A percentile compares a stretch with the other conserved stretches of the same genome.
Evolutionary conservation across 2,113 vertebrate genomes (phyloP).

Genomic region (Corynorhinus townsendii): DNA sequence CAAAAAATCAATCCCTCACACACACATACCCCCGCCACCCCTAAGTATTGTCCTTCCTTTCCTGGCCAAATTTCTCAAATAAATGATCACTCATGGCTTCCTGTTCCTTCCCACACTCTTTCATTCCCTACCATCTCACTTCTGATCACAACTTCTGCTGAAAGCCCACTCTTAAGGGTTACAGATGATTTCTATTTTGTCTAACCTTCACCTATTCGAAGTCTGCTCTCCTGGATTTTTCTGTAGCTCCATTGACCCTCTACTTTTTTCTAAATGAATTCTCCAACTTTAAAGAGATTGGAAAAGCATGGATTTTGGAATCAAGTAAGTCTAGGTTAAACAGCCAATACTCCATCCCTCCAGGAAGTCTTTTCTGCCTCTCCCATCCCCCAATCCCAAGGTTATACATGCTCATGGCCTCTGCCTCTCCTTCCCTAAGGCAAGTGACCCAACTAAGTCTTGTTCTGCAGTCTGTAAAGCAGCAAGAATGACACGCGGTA

Average conservation of each 20-base stretch:
- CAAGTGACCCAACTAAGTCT: neutral
- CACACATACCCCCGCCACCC: neutral
- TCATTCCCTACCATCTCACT: neutral
- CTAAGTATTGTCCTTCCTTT: neutral
- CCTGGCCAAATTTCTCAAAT: neutral
- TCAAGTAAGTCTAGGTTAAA: neutral
- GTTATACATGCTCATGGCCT: neutral
- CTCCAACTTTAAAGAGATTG: neutral
- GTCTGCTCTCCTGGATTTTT: neutral
- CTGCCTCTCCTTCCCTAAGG: neutral
- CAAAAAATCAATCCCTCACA: neutral
- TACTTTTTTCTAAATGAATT: neutral
- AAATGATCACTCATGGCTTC: neutral
- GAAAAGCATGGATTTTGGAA: neutral
- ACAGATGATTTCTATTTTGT: neutral
- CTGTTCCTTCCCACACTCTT: neutral
- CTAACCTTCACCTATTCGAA: neutral
- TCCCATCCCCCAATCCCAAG: neutral
- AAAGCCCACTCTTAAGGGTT: neutral
- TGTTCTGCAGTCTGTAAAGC: neutral
- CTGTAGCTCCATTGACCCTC: neutral
- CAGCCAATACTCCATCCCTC: neutral
- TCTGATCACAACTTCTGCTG: neutral
- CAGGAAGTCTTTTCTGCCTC: neutral
- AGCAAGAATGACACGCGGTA: neutral